Evolutionary conservation across 1,140 invertebrate genomes (phyloP).

Genomic region (Brachionus plicatilis): DNA sequence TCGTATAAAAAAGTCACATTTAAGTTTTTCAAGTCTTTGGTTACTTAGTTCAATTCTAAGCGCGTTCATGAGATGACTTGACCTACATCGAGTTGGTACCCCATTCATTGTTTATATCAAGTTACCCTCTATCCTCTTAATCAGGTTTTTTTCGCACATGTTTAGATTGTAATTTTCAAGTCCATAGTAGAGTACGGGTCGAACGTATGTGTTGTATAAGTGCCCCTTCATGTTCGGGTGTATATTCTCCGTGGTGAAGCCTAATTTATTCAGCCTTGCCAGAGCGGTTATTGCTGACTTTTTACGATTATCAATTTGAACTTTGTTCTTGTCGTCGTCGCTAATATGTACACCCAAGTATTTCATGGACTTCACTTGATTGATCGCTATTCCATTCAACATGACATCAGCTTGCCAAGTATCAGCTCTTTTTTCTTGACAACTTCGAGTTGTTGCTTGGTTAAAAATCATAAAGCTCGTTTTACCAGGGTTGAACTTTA

Average conservation of each 20-base stretch:
- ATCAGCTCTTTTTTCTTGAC: neutral
- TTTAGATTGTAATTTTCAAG: neutral
- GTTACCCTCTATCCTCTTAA: neutral
- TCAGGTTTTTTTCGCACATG: no score
- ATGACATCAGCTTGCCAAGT: neutral
- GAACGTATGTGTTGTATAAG: neutral
- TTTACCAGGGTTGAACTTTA: neutral
- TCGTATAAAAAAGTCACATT: neutral
- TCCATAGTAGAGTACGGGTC: neutral
- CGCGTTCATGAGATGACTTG: neutral
- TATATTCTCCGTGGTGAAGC: neutral
- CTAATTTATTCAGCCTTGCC: neutral
- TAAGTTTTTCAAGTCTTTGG: neutral
- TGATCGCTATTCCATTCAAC: neutral
- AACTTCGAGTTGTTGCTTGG: neutral
- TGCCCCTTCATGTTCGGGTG: neutral
- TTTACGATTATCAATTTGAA: neutral
- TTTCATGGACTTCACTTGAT: neutral
- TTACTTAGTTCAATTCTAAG: neutral
- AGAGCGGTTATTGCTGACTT: neutral
- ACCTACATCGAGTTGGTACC: neutral
- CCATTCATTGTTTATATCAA: neutral
- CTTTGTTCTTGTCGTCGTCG: neutral
- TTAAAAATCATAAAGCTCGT: conserved; percentile 7
- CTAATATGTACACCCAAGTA: no score